Evolutionary conservation across 1,140 invertebrate species (phyloP).

Genomic region (Ceratosolen fusciceps): DNA sequence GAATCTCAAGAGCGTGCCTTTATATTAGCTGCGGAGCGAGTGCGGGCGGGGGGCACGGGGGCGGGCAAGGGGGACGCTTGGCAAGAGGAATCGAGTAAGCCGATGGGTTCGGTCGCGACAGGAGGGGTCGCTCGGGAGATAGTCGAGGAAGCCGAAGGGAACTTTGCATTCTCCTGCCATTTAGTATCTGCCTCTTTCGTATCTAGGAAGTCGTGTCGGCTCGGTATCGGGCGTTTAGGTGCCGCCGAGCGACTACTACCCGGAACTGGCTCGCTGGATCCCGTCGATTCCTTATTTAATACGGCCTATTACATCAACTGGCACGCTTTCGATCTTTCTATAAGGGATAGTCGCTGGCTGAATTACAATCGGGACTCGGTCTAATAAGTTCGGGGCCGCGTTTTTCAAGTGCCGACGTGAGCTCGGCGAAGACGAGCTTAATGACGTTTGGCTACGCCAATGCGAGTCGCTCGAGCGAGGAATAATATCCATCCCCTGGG

Average conservation of each 20-base stretch:
- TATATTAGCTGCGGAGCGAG: no score
- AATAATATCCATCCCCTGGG: background rate
- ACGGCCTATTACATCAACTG: background rate
- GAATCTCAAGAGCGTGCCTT: no score
- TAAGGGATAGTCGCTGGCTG: background rate
- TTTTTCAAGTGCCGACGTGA: background rate
- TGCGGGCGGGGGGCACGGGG: no score
- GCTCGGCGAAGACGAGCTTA: background rate
- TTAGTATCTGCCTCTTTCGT: background rate
- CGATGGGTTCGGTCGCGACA: no score
- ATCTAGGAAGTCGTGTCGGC: conserved; percentile 34
- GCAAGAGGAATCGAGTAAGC: no score
- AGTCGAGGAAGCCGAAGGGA: no score
- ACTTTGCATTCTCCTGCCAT: background rate
- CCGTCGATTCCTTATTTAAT: background rate
- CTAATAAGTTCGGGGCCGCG: background rate
- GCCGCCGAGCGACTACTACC: no score
- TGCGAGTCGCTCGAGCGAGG: background rate
- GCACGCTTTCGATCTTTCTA: background rate
- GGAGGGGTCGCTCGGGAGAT: no score
- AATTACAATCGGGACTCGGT: background rate
- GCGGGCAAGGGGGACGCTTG: no score
- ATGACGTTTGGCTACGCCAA: background rate
- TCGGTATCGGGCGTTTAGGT: no score
- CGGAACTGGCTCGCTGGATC: background rate